Evolutionary conservation across 2,888 invertebrate species (phyloP), one percentile per base, ranked within the genome.

Genomic region (Hydrotaea cyrtoneurina): DNA sequence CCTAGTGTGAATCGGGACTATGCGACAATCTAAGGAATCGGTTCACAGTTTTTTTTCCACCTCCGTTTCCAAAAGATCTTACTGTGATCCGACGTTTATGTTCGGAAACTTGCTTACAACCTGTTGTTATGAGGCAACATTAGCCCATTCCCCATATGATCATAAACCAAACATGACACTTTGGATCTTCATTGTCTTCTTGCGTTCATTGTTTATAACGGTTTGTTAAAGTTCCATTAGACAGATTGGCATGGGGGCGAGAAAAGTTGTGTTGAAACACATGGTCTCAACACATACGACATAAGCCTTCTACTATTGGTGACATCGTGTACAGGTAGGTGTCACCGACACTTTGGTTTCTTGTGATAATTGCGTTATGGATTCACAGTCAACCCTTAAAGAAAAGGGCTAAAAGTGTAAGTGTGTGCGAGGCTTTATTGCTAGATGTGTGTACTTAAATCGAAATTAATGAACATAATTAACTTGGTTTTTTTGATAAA

Each of bases 401-500:
- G 15, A 15, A 59, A 59, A 26, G 23, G 59, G 26, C 8, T 50
- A 50, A 5, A 50, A n/a, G 50, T 15, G 15, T 59, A 2, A 3
- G 26, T 59, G 7, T 55, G 7, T 11, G 2, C 21, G 10, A 8
- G 59, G 0, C 13, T 15, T 1, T 1, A 5, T 21, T 21, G 1
- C 26, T 11, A 26, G 1, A 26, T 23, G 26, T 1, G 23, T 23
- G 13, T 23, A 43, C 39, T 66, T 39, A 39, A 23, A 69, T 69
- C 23, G 46, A 43, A 43, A 15, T 5, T 69, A 69, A 46, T 46
- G 69, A 46, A 23, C 23, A 39, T 76, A 66, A 39, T 66, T 77
- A 55, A 77, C n/a, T 39, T 15, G 66, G 77, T 74, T 80, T 74
- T n/a, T 71, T 55, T 69, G 75, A 59, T 75, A 69, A 75, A 75